A percentile compares a stretch with the other conserved stretches of the same genome.
Conservation (phyloP, 2,797 vertebrate species). For the Heteromormyrus szaboi region DNA sequence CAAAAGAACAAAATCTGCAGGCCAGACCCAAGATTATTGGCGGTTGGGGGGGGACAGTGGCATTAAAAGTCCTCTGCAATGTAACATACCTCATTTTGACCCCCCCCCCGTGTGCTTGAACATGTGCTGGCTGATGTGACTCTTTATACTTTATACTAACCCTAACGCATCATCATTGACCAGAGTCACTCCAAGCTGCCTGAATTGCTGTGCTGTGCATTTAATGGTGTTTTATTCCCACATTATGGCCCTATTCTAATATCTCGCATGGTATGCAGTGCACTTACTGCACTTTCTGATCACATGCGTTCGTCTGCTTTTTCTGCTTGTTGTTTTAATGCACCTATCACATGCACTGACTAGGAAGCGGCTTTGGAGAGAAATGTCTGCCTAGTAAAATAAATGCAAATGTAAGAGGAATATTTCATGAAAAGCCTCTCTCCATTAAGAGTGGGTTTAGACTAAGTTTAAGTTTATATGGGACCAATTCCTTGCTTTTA, state of each 20-base stretch:
- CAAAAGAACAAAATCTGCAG: neutral
- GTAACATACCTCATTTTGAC: neutral
- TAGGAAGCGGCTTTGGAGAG: neutral
- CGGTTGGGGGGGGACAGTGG: neutral
- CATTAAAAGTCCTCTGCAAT: neutral
- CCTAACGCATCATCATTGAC: neutral
- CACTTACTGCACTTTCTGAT: neutral
- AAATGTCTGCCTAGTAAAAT: neutral
- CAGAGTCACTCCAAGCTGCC: neutral
- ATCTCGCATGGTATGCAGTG: neutral
- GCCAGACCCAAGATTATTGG: neutral
- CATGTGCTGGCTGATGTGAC: neutral
- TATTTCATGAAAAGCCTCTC: neutral
- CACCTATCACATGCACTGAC: neutral
- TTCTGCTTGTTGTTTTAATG: neutral
- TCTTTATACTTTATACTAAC: neutral
- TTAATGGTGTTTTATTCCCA: neutral
- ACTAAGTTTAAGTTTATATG: conserved; percentile 46
- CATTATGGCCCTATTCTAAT: neutral
- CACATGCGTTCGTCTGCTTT: neutral
- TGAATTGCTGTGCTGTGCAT: neutral
- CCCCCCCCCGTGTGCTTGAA: neutral
- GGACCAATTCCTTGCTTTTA: conserved; percentile 39
- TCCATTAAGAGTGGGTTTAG: conserved; percentile 26
- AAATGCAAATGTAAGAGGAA: neutral